These are phyloP conservation scores for Araneus ventricosus DNA, from an alignment of 1,140 invertebrate species.

Conservation along the genomic window DNA sequence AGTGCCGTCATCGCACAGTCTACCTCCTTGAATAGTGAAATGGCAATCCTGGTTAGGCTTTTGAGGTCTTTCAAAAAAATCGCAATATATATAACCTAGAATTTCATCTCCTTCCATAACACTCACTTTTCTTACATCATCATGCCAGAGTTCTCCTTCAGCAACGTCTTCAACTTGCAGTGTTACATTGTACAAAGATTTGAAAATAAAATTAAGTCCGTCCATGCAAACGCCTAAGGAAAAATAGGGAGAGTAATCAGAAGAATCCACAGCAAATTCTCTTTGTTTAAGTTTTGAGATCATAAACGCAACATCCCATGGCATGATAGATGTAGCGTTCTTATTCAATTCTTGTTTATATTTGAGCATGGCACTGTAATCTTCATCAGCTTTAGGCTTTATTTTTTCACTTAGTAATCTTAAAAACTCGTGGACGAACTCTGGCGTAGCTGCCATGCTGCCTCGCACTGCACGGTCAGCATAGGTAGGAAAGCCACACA, in stretches of 20 bases:
- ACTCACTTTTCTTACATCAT: conserved; percentile 93
- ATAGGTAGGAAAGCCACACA: conserved; percentile 93
- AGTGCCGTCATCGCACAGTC: conserved; percentile 87
- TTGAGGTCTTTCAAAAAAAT: conserved; percentile 93
- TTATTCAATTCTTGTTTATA: conserved; percentile 85
- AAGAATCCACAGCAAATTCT: conserved; percentile 78
- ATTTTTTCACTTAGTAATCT: conserved; percentile 86
- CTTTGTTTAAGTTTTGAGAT: conserved; percentile 62
- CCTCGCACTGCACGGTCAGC: conserved; percentile 92
- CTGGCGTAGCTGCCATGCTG: conserved; percentile 90
- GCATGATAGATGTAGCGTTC: conserved; percentile 82
- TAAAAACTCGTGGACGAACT: conserved; percentile 89
- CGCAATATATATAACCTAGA: conserved; percentile 98
- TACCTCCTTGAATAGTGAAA: conserved; percentile 97
- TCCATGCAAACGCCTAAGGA: conserved; percentile 97
- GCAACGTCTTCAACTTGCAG: conserved; percentile 86
- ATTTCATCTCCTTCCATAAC: conserved; percentile 87
- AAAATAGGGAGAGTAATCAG: conserved; percentile 92
- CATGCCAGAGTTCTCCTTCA: conserved; percentile 90
- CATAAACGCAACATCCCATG: conserved; percentile 92
- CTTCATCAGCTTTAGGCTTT: conserved; percentile 76
- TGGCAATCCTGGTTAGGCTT: conserved; percentile 99
- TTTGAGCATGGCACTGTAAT: conserved; percentile 86
- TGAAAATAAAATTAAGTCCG: conserved; percentile 92
- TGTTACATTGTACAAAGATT: conserved; percentile 89